Conservation (phyloP, 2,888 invertebrate species). For the Nineta flava region DNA sequence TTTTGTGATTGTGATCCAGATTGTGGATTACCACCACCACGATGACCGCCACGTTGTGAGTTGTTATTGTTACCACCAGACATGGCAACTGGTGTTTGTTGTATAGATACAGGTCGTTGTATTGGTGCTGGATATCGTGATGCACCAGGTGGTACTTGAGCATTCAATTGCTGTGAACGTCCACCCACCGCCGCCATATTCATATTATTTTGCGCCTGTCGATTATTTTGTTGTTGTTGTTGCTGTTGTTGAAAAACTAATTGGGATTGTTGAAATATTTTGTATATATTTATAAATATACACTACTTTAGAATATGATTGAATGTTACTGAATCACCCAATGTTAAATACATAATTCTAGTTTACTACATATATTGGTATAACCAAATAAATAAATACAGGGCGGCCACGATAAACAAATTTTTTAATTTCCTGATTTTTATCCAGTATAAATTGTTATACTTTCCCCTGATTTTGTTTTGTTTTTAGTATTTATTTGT, state of each 20-base stretch:
- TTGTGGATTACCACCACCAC: conserved; percentile 24
- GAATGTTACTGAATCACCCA: not conserved
- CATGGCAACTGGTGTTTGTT: conserved; percentile 27
- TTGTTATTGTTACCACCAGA: conserved; percentile 24
- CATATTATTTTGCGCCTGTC: conserved; percentile 6
- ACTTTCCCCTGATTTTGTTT: too few relatives aligned
- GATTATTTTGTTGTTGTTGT: conserved; percentile 17
- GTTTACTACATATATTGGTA: too few relatives aligned
- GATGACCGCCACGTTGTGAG: conserved; percentile 26
- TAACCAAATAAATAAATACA: too few relatives aligned
- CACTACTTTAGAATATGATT: not conserved
- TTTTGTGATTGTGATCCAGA: conserved; percentile 17
- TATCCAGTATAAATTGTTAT: too few relatives aligned
- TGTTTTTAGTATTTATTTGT: too few relatives aligned
- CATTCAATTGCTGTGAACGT: conserved; percentile 20
- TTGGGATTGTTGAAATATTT: conserved; percentile 3
- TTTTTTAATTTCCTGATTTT: too few relatives aligned
- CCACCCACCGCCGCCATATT: conserved; percentile 3
- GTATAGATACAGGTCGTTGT: conserved; percentile 33
- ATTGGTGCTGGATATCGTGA: conserved; percentile 33
- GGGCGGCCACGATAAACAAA: too few relatives aligned
- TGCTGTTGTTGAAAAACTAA: conserved; percentile 16
- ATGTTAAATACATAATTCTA: conserved; percentile 4
- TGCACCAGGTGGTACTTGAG: conserved; percentile 8
- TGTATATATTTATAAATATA: not conserved